Evolutionary conservation across 2,113 vertebrate species (phyloP), one percentile per base, ranked within the genome.

Genomic region (Aepyceros melampus): DNA sequence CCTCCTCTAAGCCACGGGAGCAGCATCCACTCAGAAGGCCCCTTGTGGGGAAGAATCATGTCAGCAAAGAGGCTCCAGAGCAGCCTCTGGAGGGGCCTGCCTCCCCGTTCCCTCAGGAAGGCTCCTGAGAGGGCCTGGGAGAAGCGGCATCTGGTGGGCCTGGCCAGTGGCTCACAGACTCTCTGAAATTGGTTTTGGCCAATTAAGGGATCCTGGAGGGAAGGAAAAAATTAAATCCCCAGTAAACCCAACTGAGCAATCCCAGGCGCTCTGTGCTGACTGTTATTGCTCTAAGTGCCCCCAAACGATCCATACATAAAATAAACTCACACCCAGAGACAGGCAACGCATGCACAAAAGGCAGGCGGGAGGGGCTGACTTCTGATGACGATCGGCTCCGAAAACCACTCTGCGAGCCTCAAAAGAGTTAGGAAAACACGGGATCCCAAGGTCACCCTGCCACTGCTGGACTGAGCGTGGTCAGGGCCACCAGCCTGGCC

Each of bases 231-330:
- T 9, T 95, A 96, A 93, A 47, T 0, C 60, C 64, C 67, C 47
- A 74, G 51, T 85, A 95, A 98, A 98, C 88, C 51, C 84, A 96
- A 95, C 82, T 96, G 67, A 90, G 89, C 94, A 82, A 60, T 76
- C 87, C 47, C 92, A 95, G 64, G 89, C 19, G 21, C 55, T 71
- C 83, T 90, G 56, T 78, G 89, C 55, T 60, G 81, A 97, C 23
- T 79, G n/a, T 91, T 91, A 60, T 1, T 96, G 47, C 81, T 93
- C 43, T 89, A 95, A 96, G 86, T 78, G 89, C 45, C 79, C 90
- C 62, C 84, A 56, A 97, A 89, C 23, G 87, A 87, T 55, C 92
- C n/a, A 29, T 15, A 12, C 81, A 55, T 86, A 95, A 97, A 95
- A 95, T 87, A 71, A 96, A 89, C 93, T 79, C 83, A 71, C 21